Conservation (phyloP, 2,888 invertebrate species). For the Halocaridina rubra region DNA sequence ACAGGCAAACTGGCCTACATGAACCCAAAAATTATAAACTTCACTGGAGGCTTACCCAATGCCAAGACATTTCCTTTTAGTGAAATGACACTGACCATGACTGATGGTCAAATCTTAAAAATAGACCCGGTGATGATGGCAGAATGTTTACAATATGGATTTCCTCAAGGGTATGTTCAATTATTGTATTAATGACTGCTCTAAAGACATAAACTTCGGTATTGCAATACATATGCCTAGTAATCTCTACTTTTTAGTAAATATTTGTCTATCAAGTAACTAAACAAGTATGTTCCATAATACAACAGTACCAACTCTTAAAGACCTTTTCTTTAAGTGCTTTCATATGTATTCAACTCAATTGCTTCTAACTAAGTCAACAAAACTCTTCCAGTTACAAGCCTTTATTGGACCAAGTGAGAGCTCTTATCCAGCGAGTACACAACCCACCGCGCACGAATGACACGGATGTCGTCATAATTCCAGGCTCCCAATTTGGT, state of each 20-base stretch:
- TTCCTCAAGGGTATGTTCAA: neutral
- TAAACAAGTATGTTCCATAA: too few species aligned
- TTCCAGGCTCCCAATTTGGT: conserved; percentile 82
- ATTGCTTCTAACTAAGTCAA: too few species aligned
- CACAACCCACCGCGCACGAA: conserved; percentile 78
- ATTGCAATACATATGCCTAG: too few species aligned
- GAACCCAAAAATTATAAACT: too few species aligned
- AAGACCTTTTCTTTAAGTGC: too few species aligned
- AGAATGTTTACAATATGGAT: neutral
- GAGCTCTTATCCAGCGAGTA: conserved; percentile 74
- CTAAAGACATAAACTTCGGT: too few species aligned
- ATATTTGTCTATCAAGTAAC: too few species aligned
- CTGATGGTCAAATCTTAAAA: neutral
- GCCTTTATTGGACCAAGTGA: conserved; percentile 74
- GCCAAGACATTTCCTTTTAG: neutral
- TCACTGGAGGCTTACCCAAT: neutral
- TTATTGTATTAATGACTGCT: too few species aligned
- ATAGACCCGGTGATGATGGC: neutral
- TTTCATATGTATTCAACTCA: too few species aligned
- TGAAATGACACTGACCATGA: neutral
- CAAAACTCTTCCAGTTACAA: conserved; percentile 74
- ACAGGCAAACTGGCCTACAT: too few species aligned
- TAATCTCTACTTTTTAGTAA: too few species aligned
- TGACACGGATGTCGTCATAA: conserved; percentile 73
- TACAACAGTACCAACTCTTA: too few species aligned